Evolutionary conservation across 2,888 invertebrate species (phyloP), one percentile per base, ranked within the genome.

Genomic region (Luffia ferchaultella): DNA sequence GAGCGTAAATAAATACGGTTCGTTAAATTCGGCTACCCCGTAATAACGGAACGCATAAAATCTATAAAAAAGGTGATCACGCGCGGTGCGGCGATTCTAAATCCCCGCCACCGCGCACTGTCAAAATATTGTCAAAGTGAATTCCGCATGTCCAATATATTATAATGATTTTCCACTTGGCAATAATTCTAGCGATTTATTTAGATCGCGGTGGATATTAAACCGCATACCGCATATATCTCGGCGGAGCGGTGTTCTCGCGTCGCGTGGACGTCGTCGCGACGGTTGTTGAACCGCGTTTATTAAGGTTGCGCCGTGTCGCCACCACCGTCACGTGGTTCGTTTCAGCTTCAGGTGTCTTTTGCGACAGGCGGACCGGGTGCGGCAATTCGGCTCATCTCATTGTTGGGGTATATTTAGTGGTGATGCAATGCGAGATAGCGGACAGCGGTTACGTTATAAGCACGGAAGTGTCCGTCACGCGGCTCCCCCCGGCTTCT

Each of bases 81-180:
- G 30, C 30, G 30, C 30, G 30, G 30, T 12, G 12, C 30, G 30
- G 5, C 30, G 5, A 30, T 30, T 69, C 66, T 74, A 72, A 74
- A 77, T 76, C 73, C 69, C 64, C 58, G 60, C 67, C 69, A 73
- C 74, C 77, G 73, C 76, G 63, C 66, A 68, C 70, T 83, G 83
- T 83, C 83, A 83, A 80, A 83, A 83, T 83, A 83, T 78, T 83
- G 80, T 83, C 80, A 78, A 76, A 78, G 73, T 68, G 76, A 83
- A 83, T 82, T 80, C 79, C 80, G 57, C 69, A 68, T 68, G 79
- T 76, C 79, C 73, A 77, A 80, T 83, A 82, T 79, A 78, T 79
- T 82, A 77, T 69, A 77, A 75, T 75, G 76, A 76, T 79, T 78
- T 73, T 79, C 70, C 65, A 76, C 74, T 82, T 83, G 83, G 83